Evolutionary conservation across 2,797 vertebrate species (phyloP), one percentile per base, ranked within the genome.

Genomic region (Syngnathus rostellatus): DNA sequence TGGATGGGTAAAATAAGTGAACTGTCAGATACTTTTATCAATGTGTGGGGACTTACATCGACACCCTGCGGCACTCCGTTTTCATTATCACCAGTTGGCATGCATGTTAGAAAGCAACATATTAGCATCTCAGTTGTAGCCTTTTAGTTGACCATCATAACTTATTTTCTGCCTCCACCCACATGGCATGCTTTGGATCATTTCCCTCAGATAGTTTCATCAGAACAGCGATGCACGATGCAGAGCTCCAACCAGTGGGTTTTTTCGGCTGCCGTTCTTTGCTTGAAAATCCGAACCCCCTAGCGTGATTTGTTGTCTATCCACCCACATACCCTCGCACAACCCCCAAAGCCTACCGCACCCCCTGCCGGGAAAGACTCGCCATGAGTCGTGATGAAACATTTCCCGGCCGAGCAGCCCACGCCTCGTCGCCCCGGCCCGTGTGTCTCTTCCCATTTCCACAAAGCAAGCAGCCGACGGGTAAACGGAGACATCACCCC

Each of bases 371-470:
- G 74, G 80, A 83, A 80, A 84, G 76, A 71, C 78, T 83, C 67
- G 79, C 80, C 81, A 76, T 77, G 77, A 67, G 72, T 78, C 76
- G 75, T 83, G 85, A 88, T 86, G 81, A 88, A 86, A 79, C 77
- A 74, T 81, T 86, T 86, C 78, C 84, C 83, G 83, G 70, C 76
- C 78, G 70, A 71, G 85, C 75, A 75, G 73, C 76, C 76, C 80
- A 81, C 73, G 72, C 72, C 73, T 77, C 2, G 79, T 81, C 80
- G 83, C 81, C 78, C 84, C 75, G 83, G 57, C 83, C 73, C 8
- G 3, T 82, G 82, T 71, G 80, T 81, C 76, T 82, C 78, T 87
- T 87, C 81, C 81, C 81, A 83, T 83, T 62, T 82, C 80, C 75
- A 76, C 75, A 86, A 75, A 82, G 78, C 77, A 69, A 78, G 75